Evolutionary conservation across 2,113 vertebrate species (phyloP).

Genomic region (Melanerpes aurifrons): DNA sequence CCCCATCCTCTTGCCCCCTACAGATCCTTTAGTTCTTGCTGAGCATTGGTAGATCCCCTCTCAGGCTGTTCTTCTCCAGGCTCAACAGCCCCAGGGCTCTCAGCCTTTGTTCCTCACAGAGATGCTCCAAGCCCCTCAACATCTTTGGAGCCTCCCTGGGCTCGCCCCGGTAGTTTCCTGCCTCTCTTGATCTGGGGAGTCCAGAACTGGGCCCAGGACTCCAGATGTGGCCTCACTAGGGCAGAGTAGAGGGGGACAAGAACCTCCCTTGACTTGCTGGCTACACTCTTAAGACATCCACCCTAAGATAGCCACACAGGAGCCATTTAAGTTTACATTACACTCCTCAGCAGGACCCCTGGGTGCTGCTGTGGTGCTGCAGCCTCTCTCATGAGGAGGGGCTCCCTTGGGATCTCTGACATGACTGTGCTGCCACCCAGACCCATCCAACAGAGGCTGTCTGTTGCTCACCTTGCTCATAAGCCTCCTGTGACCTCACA

Average conservation of each 20-base stretch:
- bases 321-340: not conserved
- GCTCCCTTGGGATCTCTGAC: not conserved
- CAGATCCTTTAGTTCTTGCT: no score
- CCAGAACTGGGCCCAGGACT: not conserved
- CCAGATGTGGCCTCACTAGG: not conserved
- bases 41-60: not conserved
- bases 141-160: not conserved
- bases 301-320: not conserved
- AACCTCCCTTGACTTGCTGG: not conserved
- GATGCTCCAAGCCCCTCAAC: not conserved
- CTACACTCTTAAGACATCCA: not conserved
- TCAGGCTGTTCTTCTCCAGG: not conserved
- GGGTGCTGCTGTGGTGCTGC: accelerated
- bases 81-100: not conserved
- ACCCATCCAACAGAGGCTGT: accelerated
- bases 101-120: not conserved
- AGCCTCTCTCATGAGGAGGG: accelerated
- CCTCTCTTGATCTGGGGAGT: not conserved
- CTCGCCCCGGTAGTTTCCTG: not conserved
- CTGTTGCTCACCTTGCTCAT: not conserved
- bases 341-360: not conserved
- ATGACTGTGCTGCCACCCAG: not conserved
- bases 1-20: not conserved
- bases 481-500: not conserved
- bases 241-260: not conserved